A percentile compares a stretch with the other conserved stretches of the same genome.
Evolutionary conservation across 2,113 vertebrate species (phyloP).

Genomic region (Chloropsis cyanopogon): DNA sequence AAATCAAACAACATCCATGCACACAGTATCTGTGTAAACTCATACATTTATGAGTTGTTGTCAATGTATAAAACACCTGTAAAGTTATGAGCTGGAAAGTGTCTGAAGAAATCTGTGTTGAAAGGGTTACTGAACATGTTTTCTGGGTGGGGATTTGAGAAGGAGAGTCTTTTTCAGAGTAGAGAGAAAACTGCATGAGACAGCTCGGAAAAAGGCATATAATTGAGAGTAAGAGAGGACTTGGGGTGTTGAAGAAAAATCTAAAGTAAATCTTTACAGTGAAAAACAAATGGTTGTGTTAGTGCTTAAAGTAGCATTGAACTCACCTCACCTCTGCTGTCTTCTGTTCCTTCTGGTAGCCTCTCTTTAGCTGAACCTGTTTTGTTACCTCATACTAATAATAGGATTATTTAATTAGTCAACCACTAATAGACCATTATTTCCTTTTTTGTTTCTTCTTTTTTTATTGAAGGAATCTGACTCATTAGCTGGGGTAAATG

Average conservation of each 20-base stretch:
- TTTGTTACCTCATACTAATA: not conserved
- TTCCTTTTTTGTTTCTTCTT: not conserved
- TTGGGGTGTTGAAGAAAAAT: not conserved
- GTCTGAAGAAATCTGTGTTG: not conserved
- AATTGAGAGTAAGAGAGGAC: not conserved
- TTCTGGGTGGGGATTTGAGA: not conserved
- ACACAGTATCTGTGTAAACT: not conserved
- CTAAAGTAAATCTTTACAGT: not conserved
- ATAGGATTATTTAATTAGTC: constrained; percentile 18
- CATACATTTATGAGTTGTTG: not conserved
- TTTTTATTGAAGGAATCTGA: constrained; percentile 11
- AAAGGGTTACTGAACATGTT: not conserved
- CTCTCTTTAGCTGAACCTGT: not conserved
- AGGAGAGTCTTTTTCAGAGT: not conserved
- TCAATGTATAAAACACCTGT: not conserved
- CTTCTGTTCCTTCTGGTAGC: not conserved
- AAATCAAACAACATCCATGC: not conserved
- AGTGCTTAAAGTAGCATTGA: not conserved
- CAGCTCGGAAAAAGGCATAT: not conserved
- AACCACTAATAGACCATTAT: not conserved
- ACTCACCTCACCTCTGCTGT: not conserved
- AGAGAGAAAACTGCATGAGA: not conserved
- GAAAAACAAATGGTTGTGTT: not conserved
- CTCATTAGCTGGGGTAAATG: constrained; percentile 22
- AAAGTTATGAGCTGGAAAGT: not conserved